Percentiles rank a stretch among this genome's conserved stretches.
Evolutionary conservation across 1,140 invertebrate genomes (phyloP).

Genomic region (Scaptomyza graminum): DNA sequence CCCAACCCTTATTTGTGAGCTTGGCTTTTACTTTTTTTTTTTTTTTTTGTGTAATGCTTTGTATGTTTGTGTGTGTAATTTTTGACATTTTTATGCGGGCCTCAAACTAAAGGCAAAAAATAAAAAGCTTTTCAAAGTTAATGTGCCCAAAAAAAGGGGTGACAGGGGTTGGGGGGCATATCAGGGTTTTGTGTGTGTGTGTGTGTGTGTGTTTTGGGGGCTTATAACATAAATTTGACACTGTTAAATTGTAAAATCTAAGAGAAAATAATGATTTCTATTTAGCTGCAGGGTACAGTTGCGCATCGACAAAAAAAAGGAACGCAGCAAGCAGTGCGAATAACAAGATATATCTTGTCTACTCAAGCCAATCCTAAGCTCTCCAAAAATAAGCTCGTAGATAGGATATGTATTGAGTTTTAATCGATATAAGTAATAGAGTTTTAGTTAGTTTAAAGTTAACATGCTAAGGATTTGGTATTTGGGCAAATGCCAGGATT

Average conservation of each 20-base stretch:
- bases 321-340: constrained; percentile 46
- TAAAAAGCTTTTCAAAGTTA: constrained; percentile 49
- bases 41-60: background rate
- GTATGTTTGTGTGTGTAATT: constrained; percentile 66
- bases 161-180: constrained; percentile 18
- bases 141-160: constrained; percentile 46
- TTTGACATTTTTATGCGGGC: constrained; percentile 82
- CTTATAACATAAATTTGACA: constrained; percentile 66
- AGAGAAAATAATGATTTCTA: constrained; percentile 77
- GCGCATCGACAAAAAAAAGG: constrained; percentile 45
- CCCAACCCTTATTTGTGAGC: constrained; percentile 17
- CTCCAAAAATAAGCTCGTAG: background rate
- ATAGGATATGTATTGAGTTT: background rate
- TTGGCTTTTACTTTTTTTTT: constrained; percentile 54
- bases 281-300: constrained; percentile 58
- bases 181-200: constrained; percentile 19
- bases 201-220: constrained; percentile 6
- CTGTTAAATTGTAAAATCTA: constrained; percentile 71
- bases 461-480: too few species aligned
- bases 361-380: background rate
- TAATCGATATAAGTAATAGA: background rate
- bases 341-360: constrained; percentile 20
- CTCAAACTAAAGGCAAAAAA: constrained; percentile 51
- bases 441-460: too few species aligned
- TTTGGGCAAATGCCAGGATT: constrained; percentile 11